These are phyloP conservation scores for Phaedon cochleariae DNA, from an alignment of 2,888 invertebrate species.

Conservation along the genomic window DNA sequence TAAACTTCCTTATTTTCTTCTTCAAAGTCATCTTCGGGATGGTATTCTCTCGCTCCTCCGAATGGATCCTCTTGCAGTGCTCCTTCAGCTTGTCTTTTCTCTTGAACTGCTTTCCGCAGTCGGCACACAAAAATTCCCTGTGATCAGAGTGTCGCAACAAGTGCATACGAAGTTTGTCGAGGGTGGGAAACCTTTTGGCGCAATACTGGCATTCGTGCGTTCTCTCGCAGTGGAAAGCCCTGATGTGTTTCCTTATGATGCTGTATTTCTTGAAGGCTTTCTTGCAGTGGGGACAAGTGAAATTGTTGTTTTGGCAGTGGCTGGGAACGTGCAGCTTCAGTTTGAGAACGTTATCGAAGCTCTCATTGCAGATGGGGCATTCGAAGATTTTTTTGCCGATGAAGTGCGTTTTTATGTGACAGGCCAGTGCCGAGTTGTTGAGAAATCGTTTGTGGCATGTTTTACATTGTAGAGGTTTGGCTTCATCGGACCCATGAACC, in stretches of 20 bases:
- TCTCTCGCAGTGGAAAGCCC: constrained; percentile 75
- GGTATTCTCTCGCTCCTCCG: constrained; percentile 60
- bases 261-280: constrained; percentile 68
- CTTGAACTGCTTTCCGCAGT: constrained; percentile 81
- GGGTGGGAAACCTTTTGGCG: constrained; percentile 73
- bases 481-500: constrained; percentile 73
- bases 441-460: constrained; percentile 73
- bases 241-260: constrained; percentile 69
- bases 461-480: constrained; percentile 74
- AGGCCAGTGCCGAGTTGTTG: constrained; percentile 76
- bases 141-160: constrained; percentile 72
- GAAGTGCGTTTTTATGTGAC: constrained; percentile 75
- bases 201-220: constrained; percentile 75
- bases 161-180: constrained; percentile 78
- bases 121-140: constrained; percentile 75
- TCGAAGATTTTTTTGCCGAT: constrained; percentile 71
- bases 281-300: constrained; percentile 74
- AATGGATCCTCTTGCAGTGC: constrained; percentile 75
- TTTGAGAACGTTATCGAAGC: constrained; percentile 71
- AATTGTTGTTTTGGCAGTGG: constrained; percentile 72
- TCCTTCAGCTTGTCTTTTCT: constrained; percentile 78
- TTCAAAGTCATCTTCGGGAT: constrained; percentile 49
- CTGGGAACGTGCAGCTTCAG: constrained; percentile 73
- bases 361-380: constrained; percentile 77
- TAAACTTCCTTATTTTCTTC: constrained; percentile 62